Base-by-base conservation (phyloP, 2,113 vertebrate genomes). In the Pelodiscus sinensis region DNA sequence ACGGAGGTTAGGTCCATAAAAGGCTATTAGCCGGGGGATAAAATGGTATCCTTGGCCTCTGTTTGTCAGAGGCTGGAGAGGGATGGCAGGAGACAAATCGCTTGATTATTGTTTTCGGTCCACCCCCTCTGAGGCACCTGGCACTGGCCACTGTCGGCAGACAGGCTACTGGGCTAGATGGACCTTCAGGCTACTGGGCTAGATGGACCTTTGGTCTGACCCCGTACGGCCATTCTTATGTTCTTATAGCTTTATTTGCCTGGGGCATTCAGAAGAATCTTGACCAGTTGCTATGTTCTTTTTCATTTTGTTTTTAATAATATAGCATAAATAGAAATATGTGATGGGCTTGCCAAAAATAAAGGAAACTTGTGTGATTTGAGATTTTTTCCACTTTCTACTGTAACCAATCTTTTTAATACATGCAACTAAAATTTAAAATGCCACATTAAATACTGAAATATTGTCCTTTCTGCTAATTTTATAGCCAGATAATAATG, bases 401-500 rank as follows among this genome's bases (percentile, higher is more conserved):
- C 52, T 57, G 27, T 60, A 88, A 13, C 68, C 82, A 80, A 7
- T 68, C 85, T 84, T 91, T 87, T 89, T 88, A 86, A 91, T 82
- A 79, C 57, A 79, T n/a, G 3, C 83, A 80, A 84, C 82, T 90
- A 82, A 54, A 91, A 60, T 65, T 87, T 96, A 50, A 92, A 96
- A 95, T 60, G 58, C 8, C 21, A 94, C 92, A 95, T 97, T 92
- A 94, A 94, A 96, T 81, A 27, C 89, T 97, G 93, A 97, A 96
- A 93, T 97, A 95, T 87, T 95, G 88, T 89, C 54, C 80, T 97
- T 95, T 95, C 84, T 91, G 82, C 88, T 88, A 35, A 4, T 95
- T 84, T 96, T 96, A 97, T 94, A 84, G 73, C n/a, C 89, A 85
- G 82, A 96, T 86, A 44, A 96, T 93, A 97, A 95, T 92, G 95